A percentile compares a stretch with the other conserved stretches of the same genome.
phyloP scores from a whole-genome alignment of 2,113 vertebrate genomes.

The Desmodus rotundus region DNA sequence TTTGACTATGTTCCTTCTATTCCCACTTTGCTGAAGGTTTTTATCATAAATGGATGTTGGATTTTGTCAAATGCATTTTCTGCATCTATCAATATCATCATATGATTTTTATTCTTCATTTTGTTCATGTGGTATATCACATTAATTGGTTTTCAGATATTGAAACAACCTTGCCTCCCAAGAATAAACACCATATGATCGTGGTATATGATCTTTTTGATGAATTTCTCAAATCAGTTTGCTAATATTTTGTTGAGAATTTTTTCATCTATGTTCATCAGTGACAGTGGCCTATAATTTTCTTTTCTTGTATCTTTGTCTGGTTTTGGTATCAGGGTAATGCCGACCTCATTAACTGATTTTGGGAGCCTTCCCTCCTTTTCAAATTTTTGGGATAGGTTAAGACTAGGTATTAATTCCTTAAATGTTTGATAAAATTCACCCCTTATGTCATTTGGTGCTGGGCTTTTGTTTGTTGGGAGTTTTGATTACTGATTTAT shows the following conservation, averaged over 20 bases:
- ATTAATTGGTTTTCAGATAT: not conserved
- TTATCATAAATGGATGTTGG: not conserved
- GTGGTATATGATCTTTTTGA: not conserved
- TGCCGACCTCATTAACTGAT: not conserved
- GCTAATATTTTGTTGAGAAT: not conserved
- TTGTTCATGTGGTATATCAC: not conserved
- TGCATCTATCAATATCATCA: not conserved
- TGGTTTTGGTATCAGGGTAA: not conserved
- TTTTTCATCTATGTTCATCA: not conserved
- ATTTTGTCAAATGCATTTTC: not conserved
- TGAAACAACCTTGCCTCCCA: not conserved
- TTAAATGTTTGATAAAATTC: not conserved
- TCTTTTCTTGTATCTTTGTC: not conserved
- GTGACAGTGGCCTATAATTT: not conserved
- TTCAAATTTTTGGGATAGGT: not conserved
- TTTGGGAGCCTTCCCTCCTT: not conserved
- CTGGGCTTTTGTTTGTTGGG: not conserved
- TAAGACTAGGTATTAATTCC: not conserved
- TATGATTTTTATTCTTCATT: not conserved
- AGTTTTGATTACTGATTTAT: not conserved
- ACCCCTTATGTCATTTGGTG: not conserved
- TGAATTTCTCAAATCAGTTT: not conserved
- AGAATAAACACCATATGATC: not conserved
- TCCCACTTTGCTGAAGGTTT: not conserved
- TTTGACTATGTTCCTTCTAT: not conserved